Evolutionary conservation across 2,888 invertebrate genomes (phyloP).

Genomic region (Lasiommata megera): DNA sequence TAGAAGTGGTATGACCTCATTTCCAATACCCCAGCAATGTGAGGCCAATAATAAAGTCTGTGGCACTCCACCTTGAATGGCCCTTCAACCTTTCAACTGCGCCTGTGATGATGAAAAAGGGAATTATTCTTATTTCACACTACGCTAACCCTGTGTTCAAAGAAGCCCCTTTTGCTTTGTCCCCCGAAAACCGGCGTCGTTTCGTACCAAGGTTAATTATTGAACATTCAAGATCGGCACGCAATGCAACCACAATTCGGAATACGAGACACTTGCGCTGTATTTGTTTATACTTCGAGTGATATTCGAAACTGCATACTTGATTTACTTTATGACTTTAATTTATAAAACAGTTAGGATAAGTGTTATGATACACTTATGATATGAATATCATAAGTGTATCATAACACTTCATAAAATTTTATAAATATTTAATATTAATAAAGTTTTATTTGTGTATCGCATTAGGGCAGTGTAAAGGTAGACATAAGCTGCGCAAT

Average conservation of each 20-base stretch:
- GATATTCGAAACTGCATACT: no score
- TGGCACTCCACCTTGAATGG: constrained; percentile 66
- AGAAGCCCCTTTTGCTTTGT: constrained; percentile 55
- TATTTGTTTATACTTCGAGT: constrained; percentile 14
- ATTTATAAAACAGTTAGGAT: no score
- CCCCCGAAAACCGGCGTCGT: constrained; percentile 44
- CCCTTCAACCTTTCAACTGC: constrained; percentile 66
- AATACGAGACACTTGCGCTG: constrained; percentile 30
- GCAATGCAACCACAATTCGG: constrained; percentile 41
- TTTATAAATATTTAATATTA: no score
- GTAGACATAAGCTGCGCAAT: no score
- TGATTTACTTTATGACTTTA: no score
- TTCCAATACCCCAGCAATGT: constrained; percentile 52
- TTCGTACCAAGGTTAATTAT: constrained; percentile 55
- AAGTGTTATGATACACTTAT: no score
- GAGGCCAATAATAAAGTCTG: constrained; percentile 76
- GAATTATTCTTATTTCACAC: constrained; percentile 71
- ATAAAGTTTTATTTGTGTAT: no score
- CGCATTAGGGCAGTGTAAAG: no score
- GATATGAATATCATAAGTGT: no score
- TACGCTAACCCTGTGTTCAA: constrained; percentile 50
- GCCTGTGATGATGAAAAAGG: constrained; percentile 65
- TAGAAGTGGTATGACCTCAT: constrained; percentile 58
- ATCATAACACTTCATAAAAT: no score
- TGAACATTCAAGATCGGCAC: constrained; percentile 45